Base-by-base conservation (phyloP, 1,140 invertebrate species). In the Sminthurides bifidus region DNA sequence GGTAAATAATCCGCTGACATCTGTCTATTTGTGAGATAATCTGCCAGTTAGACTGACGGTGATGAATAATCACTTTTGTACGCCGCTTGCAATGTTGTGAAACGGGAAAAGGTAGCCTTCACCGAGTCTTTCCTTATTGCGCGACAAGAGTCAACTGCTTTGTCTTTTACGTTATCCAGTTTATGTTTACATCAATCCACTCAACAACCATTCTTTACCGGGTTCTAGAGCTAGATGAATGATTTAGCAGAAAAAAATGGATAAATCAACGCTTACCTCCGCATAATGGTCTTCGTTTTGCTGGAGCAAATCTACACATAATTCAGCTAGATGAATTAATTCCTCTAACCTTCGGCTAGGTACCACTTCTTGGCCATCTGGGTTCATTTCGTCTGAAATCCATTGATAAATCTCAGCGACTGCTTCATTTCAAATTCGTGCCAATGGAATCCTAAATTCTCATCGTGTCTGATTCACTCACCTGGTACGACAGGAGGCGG, bases 281-380 rank as follows among this genome's bases (percentile, higher is more conserved):
- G 93, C 92, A 76, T 98, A 97, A 73, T 98, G 92, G 72, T 98
- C 95, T 75, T 98, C 94, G 70, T 98, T 98, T 74, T 98, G 95
- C 71, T 98, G 94, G 40, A 98, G 74, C 12, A 98, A 79, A 72
- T 99, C 95, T 35, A 98, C 94, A 74, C 95, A 99, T 10, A 98
- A 77, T 70, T 98, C 94, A 15, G 94, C 91, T 46, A 98, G 78
- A 69, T 92, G 92, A 67, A 97, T 94, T 17, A 99, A 78, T 72
- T 98, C 92, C 70, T 98, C 93, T 15, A 99, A 77, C 70, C 94
- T 92, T 72, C 88, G 89, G 37, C 81, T 81, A 2, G 89, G 82
- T 43, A 86, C 79, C 37, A 83, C 81, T 43, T 82, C 79, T 68
- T 91, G 88, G 3, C 84, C 84, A 68, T 65, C 59, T 46, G 44